Evolutionary conservation across 2,888 invertebrate species (phyloP), one percentile per base, ranked within the genome.

Genomic region (Pseudoips prasinana): DNA sequence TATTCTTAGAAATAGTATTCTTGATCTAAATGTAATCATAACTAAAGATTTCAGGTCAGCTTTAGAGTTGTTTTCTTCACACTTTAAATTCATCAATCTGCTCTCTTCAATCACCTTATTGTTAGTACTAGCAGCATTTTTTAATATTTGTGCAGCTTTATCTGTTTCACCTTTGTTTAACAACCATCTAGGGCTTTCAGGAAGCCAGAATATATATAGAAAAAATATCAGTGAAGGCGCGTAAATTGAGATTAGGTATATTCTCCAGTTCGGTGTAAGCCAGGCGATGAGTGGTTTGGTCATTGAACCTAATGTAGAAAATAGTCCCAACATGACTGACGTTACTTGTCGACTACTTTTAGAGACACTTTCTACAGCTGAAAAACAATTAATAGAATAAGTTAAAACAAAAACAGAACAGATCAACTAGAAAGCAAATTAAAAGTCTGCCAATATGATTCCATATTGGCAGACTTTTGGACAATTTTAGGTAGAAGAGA

Each of bases 111-210:
- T 22, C n/a, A 49, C 30, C 0, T 73, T 42, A 9, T 70, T 72
- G 29, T 75, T 79, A 1, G 28, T 61, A 46, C 78, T 85, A 0
- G 93, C 92, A 19, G 93, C 91, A 56, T 85, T 89, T 2, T 80
- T 73, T 19, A 93, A 72, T 7, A 93, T 90, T 8, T 67, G 66
- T 37, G 90, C 89, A 0, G 93, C 94, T 53, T 92, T 89, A 2
- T 91, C 87, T 41, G 90, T 89, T 49, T 90, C 88, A n/a, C 92
- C 91, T 62, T 92, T 92, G 22, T 92, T 92, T 8, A 94, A 64
- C 8, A 94, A 78, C 95, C 95, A 95, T 54, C 95, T 85, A 3
- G 92, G 85, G 26, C 93, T 94, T 72, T 94, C 94, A 4, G 94
- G 93, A 35, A 93, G 73, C 9, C 92, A 58, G 88, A 92, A 92